Base-by-base conservation (phyloP, 2,888 invertebrate species). In the Meandrusa payeni region DNA sequence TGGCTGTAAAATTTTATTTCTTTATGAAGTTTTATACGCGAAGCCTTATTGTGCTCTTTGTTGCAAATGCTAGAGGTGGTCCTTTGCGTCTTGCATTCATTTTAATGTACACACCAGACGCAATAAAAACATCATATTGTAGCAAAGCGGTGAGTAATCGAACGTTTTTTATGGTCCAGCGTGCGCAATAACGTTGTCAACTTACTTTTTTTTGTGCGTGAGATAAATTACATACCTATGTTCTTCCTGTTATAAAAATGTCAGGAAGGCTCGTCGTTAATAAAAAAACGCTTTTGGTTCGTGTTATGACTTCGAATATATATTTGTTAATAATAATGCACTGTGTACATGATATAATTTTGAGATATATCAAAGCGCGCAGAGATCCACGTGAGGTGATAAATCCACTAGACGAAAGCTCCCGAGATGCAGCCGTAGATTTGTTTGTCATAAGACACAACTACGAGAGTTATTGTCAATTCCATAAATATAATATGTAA, bases 321-420 rank as follows among this genome's bases (percentile, higher is more conserved):
- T 51, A 43, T 52, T 51, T 50, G 43, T 46, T 51, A 36, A 51
- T 56, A 60, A 59, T 55, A 59, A 58, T 56, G 43, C 33, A 39
- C 36, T 46, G 42, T 48, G 46, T 47, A 57, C 57, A 59, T 51
- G 55, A 54, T 55, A 50, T 46, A 54, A 26, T 29, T 37, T 23
- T 6, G 54, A 67, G 68, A 66, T 65, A 57, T 57, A 67, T 70
- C 62, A 61, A 54, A 51, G 46, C 57, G 57, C 51, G 46, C 53
- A 29, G 52, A 51, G 81, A 82, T 82, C 75, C 79, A 78, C 81
- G 81, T 82, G 77, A 67, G 68, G 32, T 52, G 81, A 81, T 81
- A 79, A 56, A 45, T 40, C 42, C 11, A 23, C 22, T 38, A 7
- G 41, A 42, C 51, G 51, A 50, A 61, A 59, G 47, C 54, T 50